These are phyloP conservation scores for Coboldia fuscipes DNA, from an alignment of 1,140 invertebrate genomes.

Conservation along the genomic window DNA sequence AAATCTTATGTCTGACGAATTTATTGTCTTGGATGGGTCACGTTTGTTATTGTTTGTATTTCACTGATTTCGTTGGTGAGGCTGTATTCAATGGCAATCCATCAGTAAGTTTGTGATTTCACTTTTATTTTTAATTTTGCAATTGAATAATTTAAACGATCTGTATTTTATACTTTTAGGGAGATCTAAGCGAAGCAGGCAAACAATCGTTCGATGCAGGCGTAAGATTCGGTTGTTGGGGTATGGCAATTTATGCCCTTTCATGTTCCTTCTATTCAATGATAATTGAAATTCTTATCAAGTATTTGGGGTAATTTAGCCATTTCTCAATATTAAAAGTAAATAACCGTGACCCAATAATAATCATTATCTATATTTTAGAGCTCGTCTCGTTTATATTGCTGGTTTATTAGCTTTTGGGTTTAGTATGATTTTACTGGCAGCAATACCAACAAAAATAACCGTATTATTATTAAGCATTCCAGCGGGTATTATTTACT, in stretches of 20 bases:
- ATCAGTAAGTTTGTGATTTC: slow-evolving; percentile 16
- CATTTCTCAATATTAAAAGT: slow-evolving; percentile 1
- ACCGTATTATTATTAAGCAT: slow-evolving; percentile 51
- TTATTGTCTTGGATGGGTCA: slow-evolving; percentile 75
- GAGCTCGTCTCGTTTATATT: slow-evolving; percentile 25
- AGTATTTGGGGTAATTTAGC: slow-evolving; percentile 35
- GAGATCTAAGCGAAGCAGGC: slow-evolving; percentile 26
- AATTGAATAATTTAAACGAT: not conserved
- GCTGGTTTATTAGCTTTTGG: slow-evolving; percentile 53
- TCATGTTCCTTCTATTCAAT: slow-evolving; percentile 62
- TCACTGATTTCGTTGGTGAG: slow-evolving; percentile 73
- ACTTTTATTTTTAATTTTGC: not conserved
- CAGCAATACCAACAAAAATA: slow-evolving; percentile 33
- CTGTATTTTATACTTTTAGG: slow-evolving; percentile 9
- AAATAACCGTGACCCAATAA: not conserved
- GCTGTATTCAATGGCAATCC: slow-evolving; percentile 58
- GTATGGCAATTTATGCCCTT: slow-evolving; percentile 66
- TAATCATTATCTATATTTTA: slow-evolving; percentile 13
- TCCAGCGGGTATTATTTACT: slow-evolving; percentile 63
- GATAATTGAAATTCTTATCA: slow-evolving; percentile 50
- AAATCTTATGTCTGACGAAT: slow-evolving; percentile 58
- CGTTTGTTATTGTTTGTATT: slow-evolving; percentile 68
- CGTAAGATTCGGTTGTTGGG: slow-evolving; percentile 63
- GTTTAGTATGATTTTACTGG: slow-evolving; percentile 54
- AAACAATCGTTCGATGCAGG: slow-evolving; percentile 38